Base-by-base conservation (phyloP, 2,797 vertebrate species). In the Chaunax sp. region DNA sequence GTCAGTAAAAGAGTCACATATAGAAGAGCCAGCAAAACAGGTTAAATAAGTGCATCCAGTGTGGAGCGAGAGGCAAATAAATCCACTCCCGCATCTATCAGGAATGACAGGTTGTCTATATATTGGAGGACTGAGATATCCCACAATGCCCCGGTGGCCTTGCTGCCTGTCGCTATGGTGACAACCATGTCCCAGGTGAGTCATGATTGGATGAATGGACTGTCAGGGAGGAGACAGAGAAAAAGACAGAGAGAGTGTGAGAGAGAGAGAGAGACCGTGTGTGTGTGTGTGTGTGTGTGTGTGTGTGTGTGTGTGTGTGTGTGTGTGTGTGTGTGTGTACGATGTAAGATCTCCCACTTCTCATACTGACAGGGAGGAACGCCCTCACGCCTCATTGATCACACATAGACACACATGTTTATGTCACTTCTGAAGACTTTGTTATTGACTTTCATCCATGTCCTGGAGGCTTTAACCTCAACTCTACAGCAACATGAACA, bases 31-130 rank as follows among this genome's bases (percentile, higher is more conserved):
- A 38, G 33, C 1, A 18, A 54, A 52, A 72, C 76, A 28, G 12
- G 44, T 41, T 51, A 28, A 57, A 43, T 54, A 14, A 64, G 76
- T 23, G 45, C 45, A 56, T 49, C 25, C 7, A 53, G 56, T 2
- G 9, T 18, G 47, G 46, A 72, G 59, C 52, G 20, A 58, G 37
- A 49, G 58, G 53, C 14, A 37, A 64, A 84, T 70, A 82, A 81
- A 88, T 86, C 54, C 40, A 49, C 51, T 53, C 38, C 22, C 6
- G 37, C 68, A 83, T 89, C 68, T 61, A 66, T 90, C 82, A 86
- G 71, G 35, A 52, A 22, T 87, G 88, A 80, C 90, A 92, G 86
- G 26, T 81, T 89, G 88, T 89, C 88, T 85, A 85, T 87, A 90
- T 61, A 73, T 57, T 85, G 77, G 78, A 81, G 65, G 77, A 78